Percentiles rank a stretch among this genome's conserved stretches.
Evolutionary conservation across 2,888 invertebrate species (phyloP).

Genomic region (Ormyrus labotus): DNA sequence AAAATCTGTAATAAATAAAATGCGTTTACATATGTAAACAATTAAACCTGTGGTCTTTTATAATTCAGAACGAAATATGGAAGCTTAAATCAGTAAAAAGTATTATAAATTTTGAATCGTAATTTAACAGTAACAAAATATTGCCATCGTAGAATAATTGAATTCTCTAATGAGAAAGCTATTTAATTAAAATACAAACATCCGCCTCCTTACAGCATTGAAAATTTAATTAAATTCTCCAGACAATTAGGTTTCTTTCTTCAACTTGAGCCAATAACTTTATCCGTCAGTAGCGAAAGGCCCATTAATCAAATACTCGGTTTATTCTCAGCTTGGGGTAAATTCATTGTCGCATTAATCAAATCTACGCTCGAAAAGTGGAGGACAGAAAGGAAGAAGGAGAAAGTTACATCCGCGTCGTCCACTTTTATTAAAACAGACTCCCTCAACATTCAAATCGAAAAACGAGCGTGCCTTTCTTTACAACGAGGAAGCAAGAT

Average conservation of each 20-base stretch:
- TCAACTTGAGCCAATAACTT: constrained; percentile 29
- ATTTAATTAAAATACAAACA: too few relatives aligned
- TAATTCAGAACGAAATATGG: too few relatives aligned
- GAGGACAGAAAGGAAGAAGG: too few relatives aligned
- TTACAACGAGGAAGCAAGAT: neutral
- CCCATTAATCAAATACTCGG: constrained; percentile 46
- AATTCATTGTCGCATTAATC: constrained; percentile 50
- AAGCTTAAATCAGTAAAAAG: too few relatives aligned
- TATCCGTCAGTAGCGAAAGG: constrained; percentile 22
- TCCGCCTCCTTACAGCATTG: neutral
- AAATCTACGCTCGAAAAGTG: constrained; percentile 1
- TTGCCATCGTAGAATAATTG: too few relatives aligned
- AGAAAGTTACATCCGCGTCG: neutral
- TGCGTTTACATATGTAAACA: too few relatives aligned
- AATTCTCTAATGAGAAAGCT: too few relatives aligned
- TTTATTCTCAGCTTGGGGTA: neutral
- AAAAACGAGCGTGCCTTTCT: neutral
- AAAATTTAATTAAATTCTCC: constrained; percentile 47
- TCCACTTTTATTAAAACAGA: constrained; percentile 34
- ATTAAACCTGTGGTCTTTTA: too few relatives aligned
- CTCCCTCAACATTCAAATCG: constrained; percentile 4
- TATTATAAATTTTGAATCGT: too few relatives aligned
- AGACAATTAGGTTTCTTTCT: constrained; percentile 46
- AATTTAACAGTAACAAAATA: neutral
- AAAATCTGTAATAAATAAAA: too few relatives aligned